Evolutionary conservation across 2,113 vertebrate species (phyloP), one percentile per base, ranked within the genome.

Genomic region (Cyanoramphus novaezelandiae): DNA sequence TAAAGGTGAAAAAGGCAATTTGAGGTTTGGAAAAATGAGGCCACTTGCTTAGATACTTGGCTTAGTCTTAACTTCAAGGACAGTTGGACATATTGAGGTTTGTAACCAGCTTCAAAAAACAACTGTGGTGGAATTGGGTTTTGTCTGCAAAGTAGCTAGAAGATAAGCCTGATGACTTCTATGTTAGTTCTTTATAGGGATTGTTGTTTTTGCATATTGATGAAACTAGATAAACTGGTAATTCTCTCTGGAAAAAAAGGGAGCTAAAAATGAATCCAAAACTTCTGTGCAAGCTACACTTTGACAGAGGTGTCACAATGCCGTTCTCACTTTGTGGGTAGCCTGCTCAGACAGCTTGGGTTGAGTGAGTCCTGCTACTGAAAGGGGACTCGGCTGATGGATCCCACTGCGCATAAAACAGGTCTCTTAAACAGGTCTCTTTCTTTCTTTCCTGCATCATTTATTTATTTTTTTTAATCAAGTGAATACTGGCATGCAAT

Each of bases 1-100:
- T 85, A 67, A 67, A 93, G 88, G 88, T 82, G 92, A 80, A 82
- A 91, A 88, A 88, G 85, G 78, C 63, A 92, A 47, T 57, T 21
- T 37, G 82, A 76, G 63, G 28, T 24, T 93, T 82, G 44, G 53
- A 82, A 77, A 93, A 93, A 76, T 13, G 33, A 92, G 82, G 44
- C 39, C 44, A 11, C 74, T 93, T n/a, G 39, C 74, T 92, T 55
- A 33, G 69, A 39, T 55, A 43, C 49, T 76, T 65, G 52, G 37
- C 18, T 85, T 14, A 2, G 29, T 82, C 43, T n/a, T n/a, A 8
- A 60, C 74, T 91, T 94, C 88, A 90, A 80, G 90, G 70, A 41
- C 35, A 62, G 44, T 28, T 65, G 67, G 65, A 29, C 29, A 3
- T 28, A 50, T 0, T 1, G 1, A 90, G 44, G 27, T 93, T 64